Evolutionary conservation across 2,888 invertebrate genomes (phyloP), one percentile per base, ranked within the genome.

Genomic region (Drosophila melanosoma): DNA sequence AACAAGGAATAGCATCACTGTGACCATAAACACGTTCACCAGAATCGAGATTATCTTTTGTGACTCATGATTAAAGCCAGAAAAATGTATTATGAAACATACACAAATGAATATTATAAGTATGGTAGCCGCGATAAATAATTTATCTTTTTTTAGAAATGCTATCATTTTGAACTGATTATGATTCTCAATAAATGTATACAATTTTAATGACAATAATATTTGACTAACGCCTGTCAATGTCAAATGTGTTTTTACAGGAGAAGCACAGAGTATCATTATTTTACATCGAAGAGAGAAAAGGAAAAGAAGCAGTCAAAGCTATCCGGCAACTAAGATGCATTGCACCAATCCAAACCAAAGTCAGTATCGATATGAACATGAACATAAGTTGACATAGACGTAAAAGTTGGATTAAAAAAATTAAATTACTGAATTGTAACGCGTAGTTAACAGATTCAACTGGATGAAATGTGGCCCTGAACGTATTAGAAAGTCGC

Each of bases 61-160:
- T 0, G 1, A 0, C 45, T 88, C 89, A 58, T 88, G 83, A 0
- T 35, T 26, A 26, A 76, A 76, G 33, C 91, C 91, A 7, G 87
- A 86, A 3, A 48, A 69, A 0, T 20, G 0, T 11, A 33, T 32
- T 3, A 74, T 20, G 1, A 33, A 3, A 1, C 38, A 0, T 10
- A 38, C 4, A 29, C 83, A 74, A 1, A 12, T 0, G 0, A 15
- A 0, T 8, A 74, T 7, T 11, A 76, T 40, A 1, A 29, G 0
- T 6, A 68, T 1, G 3, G 74, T 79, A 0, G 17, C 11, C 35
- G 65, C 1, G 2, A 71, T 33, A n/a, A 82, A 69, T 0, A 58
- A 2, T 15, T 45, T 45, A 5, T 56, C 32, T 6, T 58, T 62
- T 8, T 40, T 57, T 0, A 36, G 3, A 3, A 54, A 62, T 0